Percentiles rank a stretch among this genome's conserved stretches.
Evolutionary conservation across 1,140 invertebrate species (phyloP).

Genomic region (Tetraneura akinire): DNA sequence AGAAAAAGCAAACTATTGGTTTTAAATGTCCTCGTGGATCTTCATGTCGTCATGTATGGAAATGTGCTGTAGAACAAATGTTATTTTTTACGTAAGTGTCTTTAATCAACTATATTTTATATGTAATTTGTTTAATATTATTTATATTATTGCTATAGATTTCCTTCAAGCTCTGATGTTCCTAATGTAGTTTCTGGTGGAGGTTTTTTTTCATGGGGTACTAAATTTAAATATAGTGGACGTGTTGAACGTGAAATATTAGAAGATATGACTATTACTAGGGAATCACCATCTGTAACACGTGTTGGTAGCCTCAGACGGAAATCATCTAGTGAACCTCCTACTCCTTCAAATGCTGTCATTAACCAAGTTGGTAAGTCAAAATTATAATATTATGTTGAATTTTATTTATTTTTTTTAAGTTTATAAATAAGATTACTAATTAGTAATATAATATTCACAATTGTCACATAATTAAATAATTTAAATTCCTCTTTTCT

Average conservation of each 20-base stretch:
- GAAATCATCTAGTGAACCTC: slow-evolving; percentile 81
- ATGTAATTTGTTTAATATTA: too few relatives aligned
- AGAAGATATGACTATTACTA: slow-evolving; percentile 66
- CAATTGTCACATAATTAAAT: too few relatives aligned
- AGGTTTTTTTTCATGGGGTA: slow-evolving; percentile 91
- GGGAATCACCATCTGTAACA: slow-evolving; percentile 65
- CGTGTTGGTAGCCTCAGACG: slow-evolving; percentile 67
- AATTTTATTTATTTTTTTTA: background rate
- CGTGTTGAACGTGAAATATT: slow-evolving; percentile 85
- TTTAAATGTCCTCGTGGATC: slow-evolving; percentile 90
- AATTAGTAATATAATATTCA: background rate
- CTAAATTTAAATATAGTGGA: slow-evolving; percentile 89
- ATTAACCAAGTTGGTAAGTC: slow-evolving; percentile 53
- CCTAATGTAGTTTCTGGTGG: slow-evolving; percentile 85
- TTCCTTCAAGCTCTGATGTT: slow-evolving; percentile 83
- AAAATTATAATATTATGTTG: background rate
- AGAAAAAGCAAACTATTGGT: slow-evolving; percentile 96
- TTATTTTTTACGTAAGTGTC: slow-evolving; percentile 93
- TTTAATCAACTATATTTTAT: too few relatives aligned
- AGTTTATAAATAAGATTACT: too few relatives aligned
- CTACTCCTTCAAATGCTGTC: slow-evolving; percentile 77
- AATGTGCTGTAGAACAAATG: slow-evolving; percentile 95
- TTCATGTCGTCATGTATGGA: slow-evolving; percentile 91
- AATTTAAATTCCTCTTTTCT: too few relatives aligned
- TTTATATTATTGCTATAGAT: slow-evolving; percentile 61